Base-by-base conservation (phyloP, 2,113 vertebrate species). In the Calidris pygmaea region DNA sequence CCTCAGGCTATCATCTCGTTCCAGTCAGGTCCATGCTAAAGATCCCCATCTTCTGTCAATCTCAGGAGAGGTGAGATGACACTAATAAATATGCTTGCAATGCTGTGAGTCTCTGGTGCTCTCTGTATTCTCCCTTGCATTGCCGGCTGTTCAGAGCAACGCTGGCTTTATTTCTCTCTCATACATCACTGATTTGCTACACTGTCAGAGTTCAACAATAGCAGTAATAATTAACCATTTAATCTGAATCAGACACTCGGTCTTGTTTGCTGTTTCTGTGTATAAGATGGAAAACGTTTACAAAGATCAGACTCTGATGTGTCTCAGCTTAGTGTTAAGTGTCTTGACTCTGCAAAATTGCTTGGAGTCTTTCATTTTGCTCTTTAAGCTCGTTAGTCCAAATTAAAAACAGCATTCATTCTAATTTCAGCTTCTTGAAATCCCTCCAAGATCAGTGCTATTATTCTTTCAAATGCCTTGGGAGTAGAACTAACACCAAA, bases 361-460 rank as follows among this genome's bases (percentile, higher is more conserved):
- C 93, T 90, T 3, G 1, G 82, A 96, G 88, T 65, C 90, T 96
- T 97, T 96, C 88, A 96, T 96, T 94, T 93, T 90, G 93, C 93
- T 96, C 96, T 96, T 97, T 95, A 77, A 90, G 90, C 90, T 97
- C 85, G 30, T 97, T 96, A 96, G 96, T 63, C 83, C 88, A 96
- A 96, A 96, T 97, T 96, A 97, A 96, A 97, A 95, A 48, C 94
- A 92, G 95, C 95, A 94, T 96, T 96, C 95, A 95, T 95, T 92
- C 96, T 93, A 91, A 96, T 96, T 94, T 88, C 96, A 95, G 95
- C 92, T 90, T 82, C 92, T 90, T 96, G 95, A 96, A 95, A 93
- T 71, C 47, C 92, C 93, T 96, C 95, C 95, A 96, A 94, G 90
- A 96, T 77, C 93, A 93, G 85, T 30, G 93, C 93, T 59, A 84